Percentiles rank a stretch among this genome's conserved stretches.
Evolutionary conservation across 2,797 vertebrate genomes (phyloP).

Genomic region (Fringilla coelebs): DNA sequence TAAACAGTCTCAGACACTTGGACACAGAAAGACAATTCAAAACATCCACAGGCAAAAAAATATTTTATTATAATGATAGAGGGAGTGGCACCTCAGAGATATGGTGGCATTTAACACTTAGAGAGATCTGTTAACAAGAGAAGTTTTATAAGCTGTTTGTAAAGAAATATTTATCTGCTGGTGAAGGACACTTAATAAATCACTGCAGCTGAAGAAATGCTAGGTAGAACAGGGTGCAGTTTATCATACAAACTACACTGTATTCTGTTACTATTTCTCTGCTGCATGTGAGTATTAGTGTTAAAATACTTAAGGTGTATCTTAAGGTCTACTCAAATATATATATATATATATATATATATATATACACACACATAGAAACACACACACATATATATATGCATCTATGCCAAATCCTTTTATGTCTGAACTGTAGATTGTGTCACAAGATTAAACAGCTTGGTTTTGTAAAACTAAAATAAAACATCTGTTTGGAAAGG

Average conservation of each 20-base stretch:
- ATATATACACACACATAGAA: fast-evolving
- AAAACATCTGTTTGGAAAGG: conserved; percentile 62
- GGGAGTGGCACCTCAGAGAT: background rate
- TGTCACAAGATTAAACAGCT: conserved; percentile 59
- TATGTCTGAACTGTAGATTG: conserved; percentile 38
- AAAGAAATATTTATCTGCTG: background rate
- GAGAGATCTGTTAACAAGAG: background rate
- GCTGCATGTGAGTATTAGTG: background rate
- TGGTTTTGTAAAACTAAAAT: conserved; percentile 57
- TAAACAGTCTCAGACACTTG: background rate
- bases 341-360: background rate
- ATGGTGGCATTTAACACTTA: conserved; percentile 1
- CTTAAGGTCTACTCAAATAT: background rate
- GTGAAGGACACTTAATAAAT: conserved; percentile 23
- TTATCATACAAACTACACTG: background rate
- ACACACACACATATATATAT: fast-evolving
- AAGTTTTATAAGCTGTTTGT: background rate
- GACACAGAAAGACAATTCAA: background rate
- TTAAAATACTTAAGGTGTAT: background rate
- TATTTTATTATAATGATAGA: background rate
- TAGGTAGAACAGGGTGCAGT: background rate
- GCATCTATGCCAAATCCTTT: conserved; percentile 37
- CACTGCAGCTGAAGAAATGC: conserved; percentile 16
- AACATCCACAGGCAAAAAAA: background rate
- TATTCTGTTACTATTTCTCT: background rate